These are phyloP conservation scores for Takifugu flavidus DNA, from an alignment of 2,113 vertebrate genomes.

Conservation along the genomic window DNA sequence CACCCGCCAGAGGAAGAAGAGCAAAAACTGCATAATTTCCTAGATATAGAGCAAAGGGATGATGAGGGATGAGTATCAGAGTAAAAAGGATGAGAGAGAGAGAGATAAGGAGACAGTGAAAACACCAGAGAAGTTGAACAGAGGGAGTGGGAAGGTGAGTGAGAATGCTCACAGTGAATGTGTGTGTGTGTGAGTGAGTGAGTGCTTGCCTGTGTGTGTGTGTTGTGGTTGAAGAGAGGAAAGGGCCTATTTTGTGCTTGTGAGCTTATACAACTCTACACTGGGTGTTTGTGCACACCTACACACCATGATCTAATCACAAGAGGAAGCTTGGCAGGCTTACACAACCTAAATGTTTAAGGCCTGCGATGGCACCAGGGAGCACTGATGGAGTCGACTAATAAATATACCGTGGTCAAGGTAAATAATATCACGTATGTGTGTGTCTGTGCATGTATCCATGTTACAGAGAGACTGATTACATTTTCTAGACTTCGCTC, in stretches of 20 bases:
- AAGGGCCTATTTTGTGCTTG: constrained; percentile 69
- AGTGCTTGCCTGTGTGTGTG: constrained; percentile 20
- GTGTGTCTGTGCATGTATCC: constrained; percentile 43
- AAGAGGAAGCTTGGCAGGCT: constrained; percentile 64
- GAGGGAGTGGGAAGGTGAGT: constrained; percentile 61
- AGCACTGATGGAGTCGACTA: constrained; percentile 31
- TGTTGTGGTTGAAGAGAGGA: constrained; percentile 46
- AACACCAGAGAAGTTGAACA: constrained; percentile 46
- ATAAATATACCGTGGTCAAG: constrained; percentile 41
- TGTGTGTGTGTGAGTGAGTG: constrained; percentile 17
- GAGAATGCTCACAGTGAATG: constrained; percentile 38
- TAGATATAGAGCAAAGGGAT: constrained; percentile 67
- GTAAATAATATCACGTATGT: constrained; percentile 49
- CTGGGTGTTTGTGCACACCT: constrained; percentile 68
- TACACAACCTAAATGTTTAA: constrained; percentile 66
- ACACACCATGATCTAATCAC: constrained; percentile 69
- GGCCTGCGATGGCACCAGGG: constrained; percentile 31
- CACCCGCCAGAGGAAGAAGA: constrained; percentile 92
- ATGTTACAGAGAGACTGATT: constrained; percentile 41
- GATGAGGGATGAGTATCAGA: constrained; percentile 62
- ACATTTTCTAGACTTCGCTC: constrained; percentile 20
- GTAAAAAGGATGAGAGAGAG: constrained; percentile 42
- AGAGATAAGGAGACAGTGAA: constrained; percentile 40
- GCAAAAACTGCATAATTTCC: constrained; percentile 98
- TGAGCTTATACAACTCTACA: constrained; percentile 84